Conservation (phyloP, 2,113 vertebrate genomes). For the Colaptes auratus region DNA sequence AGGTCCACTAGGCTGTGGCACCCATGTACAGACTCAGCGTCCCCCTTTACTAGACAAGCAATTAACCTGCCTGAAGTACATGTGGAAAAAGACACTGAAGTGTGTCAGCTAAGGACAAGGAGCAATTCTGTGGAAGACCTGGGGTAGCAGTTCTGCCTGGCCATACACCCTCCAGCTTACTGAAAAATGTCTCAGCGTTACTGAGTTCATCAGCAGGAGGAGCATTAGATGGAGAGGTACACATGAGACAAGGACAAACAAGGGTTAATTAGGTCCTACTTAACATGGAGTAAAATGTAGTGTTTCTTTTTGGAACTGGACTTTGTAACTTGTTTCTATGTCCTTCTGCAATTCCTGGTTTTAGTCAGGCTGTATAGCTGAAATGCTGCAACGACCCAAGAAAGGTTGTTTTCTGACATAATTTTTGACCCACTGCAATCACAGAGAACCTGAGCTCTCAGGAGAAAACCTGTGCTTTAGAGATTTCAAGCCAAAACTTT, state of each 20-base stretch:
- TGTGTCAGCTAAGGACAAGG: background rate
- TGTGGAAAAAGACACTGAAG: background rate
- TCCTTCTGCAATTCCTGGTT: background rate
- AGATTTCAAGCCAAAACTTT: slow-evolving; percentile 38
- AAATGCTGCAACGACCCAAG: slow-evolving; percentile 37
- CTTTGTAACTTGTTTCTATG: background rate
- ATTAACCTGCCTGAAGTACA: background rate
- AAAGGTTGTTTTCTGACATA: background rate
- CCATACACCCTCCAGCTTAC: background rate
- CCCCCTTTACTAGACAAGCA: background rate
- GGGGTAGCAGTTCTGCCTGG: background rate
- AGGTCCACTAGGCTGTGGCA: background rate
- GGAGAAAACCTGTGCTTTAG: slow-evolving; percentile 21
- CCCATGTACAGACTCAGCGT: rapidly evolving
- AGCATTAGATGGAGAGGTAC: background rate
- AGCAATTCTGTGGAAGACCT: background rate
- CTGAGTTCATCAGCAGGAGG: background rate
- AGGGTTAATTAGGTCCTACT: background rate
- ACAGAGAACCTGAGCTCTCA: slow-evolving; percentile 33
- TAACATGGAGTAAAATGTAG: background rate
- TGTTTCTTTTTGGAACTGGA: background rate
- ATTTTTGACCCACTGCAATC: slow-evolving; percentile 26
- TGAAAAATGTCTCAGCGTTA: background rate
- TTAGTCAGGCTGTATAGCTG: background rate
- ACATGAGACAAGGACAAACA: background rate